Base-by-base conservation (phyloP, 92 coral and sea anemone genomes). In the Zoanthus sociatus region DNA sequence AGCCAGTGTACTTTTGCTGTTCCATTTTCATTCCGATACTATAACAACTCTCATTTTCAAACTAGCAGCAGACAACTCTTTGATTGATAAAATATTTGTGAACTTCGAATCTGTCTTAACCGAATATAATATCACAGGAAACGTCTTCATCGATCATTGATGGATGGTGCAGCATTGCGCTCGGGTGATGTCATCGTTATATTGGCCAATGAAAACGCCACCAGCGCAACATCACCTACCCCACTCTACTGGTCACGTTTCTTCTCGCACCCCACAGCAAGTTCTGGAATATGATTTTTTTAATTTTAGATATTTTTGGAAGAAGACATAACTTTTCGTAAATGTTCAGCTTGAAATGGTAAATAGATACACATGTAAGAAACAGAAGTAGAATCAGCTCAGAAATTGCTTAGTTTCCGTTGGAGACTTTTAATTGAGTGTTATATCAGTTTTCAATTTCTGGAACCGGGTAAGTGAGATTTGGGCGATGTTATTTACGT, bases 51-150 rank as follows among this genome's bases (percentile, higher is more conserved):
- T 51, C 47, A 15, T 20, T 48, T 45, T 48, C 30, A 75, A 51
- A 75, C 56, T n/a, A 33, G n/a, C 31, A 45, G 42, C 33, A 75
- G 10, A 75, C 47, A 14, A 75, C 55, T 75, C 55, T 75, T 75
- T 75, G 78, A 75, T 75, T 47, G 15, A 31, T 13, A 75, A 75
- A 75, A 75, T 6, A 30, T 48, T 26, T n/a, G 33, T 47, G 20
- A 18, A 46, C 9, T 53, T 75, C 58, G 42, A 4, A 13, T 9
- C 7, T n/a, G 0, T 8, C 78, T 21, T 33, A 26, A 47, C 31
- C 56, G 7, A 47, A 75, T 75, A 75, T 75, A 47, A 75, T 75
- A 75, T 75, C 30, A 18, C 78, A 75, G 78, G 78, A 75, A 75
- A 75, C 47, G 16, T 54, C 10, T 46, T 31, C 61, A 18, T n/a